These are phyloP conservation scores for Drosophila rellima DNA, from an alignment of 2,888 invertebrate species.

Conservation along the genomic window DNA sequence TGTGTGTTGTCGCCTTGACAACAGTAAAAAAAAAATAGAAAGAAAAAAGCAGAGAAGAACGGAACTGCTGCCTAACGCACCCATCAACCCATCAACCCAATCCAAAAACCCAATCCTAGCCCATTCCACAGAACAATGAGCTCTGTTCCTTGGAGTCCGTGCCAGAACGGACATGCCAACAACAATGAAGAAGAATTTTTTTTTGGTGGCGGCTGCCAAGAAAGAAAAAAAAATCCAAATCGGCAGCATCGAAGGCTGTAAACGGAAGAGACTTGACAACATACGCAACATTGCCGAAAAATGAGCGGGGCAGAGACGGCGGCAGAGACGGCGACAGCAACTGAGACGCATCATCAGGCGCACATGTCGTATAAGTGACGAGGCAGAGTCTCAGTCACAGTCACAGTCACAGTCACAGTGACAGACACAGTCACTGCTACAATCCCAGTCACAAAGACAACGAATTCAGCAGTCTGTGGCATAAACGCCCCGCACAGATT, in stretches of 20 bases:
- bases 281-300: constrained; percentile 81
- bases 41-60: constrained; percentile 45
- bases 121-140: constrained; percentile 48
- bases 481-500: constrained; percentile 76
- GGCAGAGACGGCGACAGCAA: constrained; percentile 13
- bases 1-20: constrained; percentile 70
- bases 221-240: constrained; percentile 42
- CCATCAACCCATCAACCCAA: constrained; percentile 25
- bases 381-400: constrained; percentile 30
- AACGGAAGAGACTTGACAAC: constrained; percentile 80
- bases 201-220: constrained; percentile 57
- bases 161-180: constrained; percentile 81
- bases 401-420: constrained; percentile 1
- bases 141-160: constrained; percentile 60
- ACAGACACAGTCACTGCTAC: constrained; percentile 3
- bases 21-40: constrained; percentile 63
- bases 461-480: constrained; percentile 42
- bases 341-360: constrained; percentile 63
- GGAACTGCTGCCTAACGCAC: constrained; percentile 71
- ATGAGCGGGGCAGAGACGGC: constrained; percentile 60
- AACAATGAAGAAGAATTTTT: constrained; percentile 55
- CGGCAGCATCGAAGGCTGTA: constrained; percentile 61
- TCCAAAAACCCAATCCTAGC: constrained; percentile 7
- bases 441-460: constrained; percentile 8
- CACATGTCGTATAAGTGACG: constrained; percentile 76